Conservation (phyloP, 2,113 vertebrate species). For the Pholis gunnellus region DNA sequence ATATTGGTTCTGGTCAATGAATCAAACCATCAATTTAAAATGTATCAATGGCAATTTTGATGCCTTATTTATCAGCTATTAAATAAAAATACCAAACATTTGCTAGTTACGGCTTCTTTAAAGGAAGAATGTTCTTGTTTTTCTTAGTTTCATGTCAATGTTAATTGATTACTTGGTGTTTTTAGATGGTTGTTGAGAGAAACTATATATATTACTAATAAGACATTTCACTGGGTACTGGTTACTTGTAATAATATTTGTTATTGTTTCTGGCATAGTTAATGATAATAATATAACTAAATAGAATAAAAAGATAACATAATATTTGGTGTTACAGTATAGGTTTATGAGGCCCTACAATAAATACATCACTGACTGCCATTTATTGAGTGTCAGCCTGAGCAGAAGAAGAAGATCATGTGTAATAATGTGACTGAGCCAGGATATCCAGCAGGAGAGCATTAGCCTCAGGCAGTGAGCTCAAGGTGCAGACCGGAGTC, state of each 20-base stretch:
- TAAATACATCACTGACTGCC: neutral
- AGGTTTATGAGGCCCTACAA: neutral
- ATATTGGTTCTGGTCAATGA: neutral
- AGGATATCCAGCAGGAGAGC: conserved; percentile 62
- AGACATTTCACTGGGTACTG: neutral
- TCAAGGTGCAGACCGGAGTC: conserved; percentile 55
- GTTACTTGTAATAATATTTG: neutral
- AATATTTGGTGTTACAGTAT: neutral
- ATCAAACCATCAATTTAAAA: neutral
- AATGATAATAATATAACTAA: neutral
- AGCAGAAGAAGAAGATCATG: conserved; percentile 8
- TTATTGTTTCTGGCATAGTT: neutral
- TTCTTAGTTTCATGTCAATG: neutral
- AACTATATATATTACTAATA: neutral
- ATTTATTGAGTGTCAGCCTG: neutral
- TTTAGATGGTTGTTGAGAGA: neutral
- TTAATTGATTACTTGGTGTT: too few relatives aligned
- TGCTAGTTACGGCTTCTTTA: neutral
- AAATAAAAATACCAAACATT: neutral
- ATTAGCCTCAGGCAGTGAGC: conserved; percentile 53
- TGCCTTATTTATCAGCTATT: neutral
- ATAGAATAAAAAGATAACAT: neutral
- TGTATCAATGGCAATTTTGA: neutral
- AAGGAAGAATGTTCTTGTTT: neutral
- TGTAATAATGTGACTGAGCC: conserved; percentile 32